Percentiles rank a stretch among this genome's conserved stretches.
Evolutionary conservation across 2,113 vertebrate genomes (phyloP).

Genomic region (Tragelaphus imberbis): DNA sequence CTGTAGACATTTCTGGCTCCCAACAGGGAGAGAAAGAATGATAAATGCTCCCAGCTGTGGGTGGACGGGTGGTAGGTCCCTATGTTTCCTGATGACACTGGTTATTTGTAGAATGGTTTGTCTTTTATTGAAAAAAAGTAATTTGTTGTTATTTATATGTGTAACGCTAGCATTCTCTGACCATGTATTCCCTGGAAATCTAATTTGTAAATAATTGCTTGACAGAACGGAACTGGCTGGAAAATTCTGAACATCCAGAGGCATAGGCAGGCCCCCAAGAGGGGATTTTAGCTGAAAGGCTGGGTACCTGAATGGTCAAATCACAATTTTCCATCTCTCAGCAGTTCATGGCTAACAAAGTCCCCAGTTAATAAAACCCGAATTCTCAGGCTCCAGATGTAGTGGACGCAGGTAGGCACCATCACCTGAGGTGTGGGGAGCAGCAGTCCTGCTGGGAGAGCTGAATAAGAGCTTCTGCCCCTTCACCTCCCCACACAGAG

Average conservation of each 20-base stretch:
- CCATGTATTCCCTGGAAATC: slow-evolving; percentile 55
- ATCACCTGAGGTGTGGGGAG: background rate
- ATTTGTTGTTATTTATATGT: slow-evolving; percentile 53
- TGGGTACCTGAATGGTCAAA: background rate
- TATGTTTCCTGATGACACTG: slow-evolving; percentile 60
- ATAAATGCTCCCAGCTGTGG: slow-evolving; percentile 59
- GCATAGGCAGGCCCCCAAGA: background rate
- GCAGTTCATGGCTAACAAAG: slow-evolving; percentile 30
- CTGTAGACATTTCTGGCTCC: slow-evolving; percentile 44
- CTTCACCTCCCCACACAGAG: background rate
- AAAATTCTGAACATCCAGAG: slow-evolving; percentile 28
- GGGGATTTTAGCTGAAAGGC: background rate
- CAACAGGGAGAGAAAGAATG: slow-evolving; percentile 47
- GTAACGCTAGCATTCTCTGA: slow-evolving; percentile 17
- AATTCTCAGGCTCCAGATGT: background rate
- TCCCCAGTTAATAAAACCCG: background rate
- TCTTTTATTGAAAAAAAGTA: slow-evolving; percentile 61
- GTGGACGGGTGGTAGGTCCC: slow-evolving; percentile 54
- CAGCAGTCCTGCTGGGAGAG: background rate
- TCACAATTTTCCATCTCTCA: slow-evolving; percentile 3
- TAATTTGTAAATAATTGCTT: slow-evolving; percentile 73
- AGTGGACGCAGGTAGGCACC: background rate
- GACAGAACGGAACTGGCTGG: slow-evolving; percentile 24
- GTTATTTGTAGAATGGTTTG: slow-evolving; percentile 60
- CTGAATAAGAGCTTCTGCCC: background rate